Evolutionary conservation across 2,888 invertebrate species (phyloP).

Genomic region (Folsomia candida): DNA sequence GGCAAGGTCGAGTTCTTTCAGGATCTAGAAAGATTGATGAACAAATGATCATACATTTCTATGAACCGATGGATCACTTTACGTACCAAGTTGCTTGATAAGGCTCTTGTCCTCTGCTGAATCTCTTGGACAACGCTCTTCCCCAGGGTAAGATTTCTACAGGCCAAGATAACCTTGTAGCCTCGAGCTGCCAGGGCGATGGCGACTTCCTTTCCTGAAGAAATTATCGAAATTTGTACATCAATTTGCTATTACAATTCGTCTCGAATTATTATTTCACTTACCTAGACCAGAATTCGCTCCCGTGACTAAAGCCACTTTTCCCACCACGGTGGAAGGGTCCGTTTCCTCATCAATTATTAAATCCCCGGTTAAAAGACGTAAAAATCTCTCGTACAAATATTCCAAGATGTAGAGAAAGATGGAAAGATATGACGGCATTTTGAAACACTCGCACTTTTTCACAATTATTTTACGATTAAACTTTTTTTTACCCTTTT

Average conservation of each 20-base stretch:
- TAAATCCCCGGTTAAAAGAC: conserved; percentile 25
- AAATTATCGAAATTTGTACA: too few species aligned
- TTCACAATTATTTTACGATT: too few species aligned
- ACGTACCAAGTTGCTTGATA: conserved; percentile 53
- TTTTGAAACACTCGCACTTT: too few species aligned
- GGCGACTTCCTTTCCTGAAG: conserved; percentile 51
- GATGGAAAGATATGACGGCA: conserved; percentile 4
- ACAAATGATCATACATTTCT: too few species aligned
- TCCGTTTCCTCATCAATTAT: conserved; percentile 16
- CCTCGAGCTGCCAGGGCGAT: conserved; percentile 51
- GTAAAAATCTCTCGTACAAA: conserved; percentile 28
- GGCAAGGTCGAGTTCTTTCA: conserved; percentile 72
- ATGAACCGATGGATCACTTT: too few species aligned
- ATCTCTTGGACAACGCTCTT: conserved; percentile 45
- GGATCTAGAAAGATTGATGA: conserved; percentile 59
- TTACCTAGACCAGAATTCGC: conserved; percentile 54
- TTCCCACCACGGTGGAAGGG: conserved; percentile 38
- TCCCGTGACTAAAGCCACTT: conserved; percentile 56
- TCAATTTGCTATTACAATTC: background rate
- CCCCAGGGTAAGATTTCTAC: conserved; percentile 50
- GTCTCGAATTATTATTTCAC: background rate
- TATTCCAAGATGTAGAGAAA: conserved; percentile 32
- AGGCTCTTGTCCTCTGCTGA: conserved; percentile 52
- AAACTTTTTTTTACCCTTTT: background rate
- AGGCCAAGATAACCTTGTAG: conserved; percentile 52